These are phyloP conservation scores for Lepidochitona cinerea DNA, from an alignment of 2,888 invertebrate species.

Conservation along the genomic window DNA sequence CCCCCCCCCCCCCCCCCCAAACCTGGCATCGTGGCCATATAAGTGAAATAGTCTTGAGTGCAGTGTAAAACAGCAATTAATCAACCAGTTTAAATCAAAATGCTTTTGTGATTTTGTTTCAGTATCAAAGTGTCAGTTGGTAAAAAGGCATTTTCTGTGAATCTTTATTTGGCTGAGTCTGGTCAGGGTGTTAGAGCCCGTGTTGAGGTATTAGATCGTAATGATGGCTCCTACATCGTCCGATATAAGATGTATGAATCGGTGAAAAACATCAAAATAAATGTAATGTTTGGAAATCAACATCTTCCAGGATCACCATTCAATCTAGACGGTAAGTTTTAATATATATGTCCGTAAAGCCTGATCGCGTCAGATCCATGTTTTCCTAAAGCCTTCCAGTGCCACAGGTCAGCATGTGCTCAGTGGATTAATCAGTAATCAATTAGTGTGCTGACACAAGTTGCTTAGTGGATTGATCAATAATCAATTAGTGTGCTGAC, in stretches of 20 bases:
- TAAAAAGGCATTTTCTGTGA: conserved; percentile 70
- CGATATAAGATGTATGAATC: conserved; percentile 67
- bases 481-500: too few species aligned
- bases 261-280: conserved; percentile 81
- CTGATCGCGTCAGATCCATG: too few species aligned
- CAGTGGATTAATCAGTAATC: too few species aligned
- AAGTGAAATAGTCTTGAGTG: too few species aligned
- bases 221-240: conserved; percentile 68
- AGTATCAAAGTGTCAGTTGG: conserved; percentile 76
- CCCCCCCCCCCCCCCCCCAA: too few species aligned
- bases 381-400: too few species aligned
- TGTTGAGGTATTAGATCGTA: conserved; percentile 83
- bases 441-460: too few species aligned
- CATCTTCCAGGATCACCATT: conserved; percentile 80
- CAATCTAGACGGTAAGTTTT: conserved; percentile 75
- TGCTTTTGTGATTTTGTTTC: conserved; percentile 45
- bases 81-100: too few species aligned
- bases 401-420: too few species aligned
- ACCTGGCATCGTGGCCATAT: too few species aligned
- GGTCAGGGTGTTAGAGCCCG: conserved; percentile 74
- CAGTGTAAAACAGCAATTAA: too few species aligned
- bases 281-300: conserved; percentile 77
- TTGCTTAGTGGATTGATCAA: too few species aligned
- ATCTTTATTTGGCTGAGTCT: conserved; percentile 74
- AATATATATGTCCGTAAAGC: neutral